These are phyloP conservation scores for Neodiprion virginianus DNA, from an alignment of 1,140 invertebrate genomes.

Conservation along the genomic window DNA sequence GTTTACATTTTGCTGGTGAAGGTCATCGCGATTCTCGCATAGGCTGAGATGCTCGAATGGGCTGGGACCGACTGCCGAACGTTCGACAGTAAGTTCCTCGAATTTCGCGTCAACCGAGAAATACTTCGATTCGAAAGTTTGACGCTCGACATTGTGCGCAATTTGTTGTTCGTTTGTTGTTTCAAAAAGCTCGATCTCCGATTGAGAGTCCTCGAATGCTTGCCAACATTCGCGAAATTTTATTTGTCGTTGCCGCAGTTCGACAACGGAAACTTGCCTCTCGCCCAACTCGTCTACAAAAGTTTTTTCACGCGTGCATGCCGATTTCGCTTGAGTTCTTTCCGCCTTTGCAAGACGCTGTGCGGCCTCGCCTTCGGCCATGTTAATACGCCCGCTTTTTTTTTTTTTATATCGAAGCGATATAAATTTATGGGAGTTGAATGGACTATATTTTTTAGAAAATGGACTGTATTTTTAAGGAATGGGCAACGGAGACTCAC, in stretches of 20 bases:
- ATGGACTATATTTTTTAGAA: background rate
- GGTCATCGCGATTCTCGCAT: too few species aligned
- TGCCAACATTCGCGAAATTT: conserved; percentile 11
- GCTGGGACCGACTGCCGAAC: too few species aligned
- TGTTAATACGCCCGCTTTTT: background rate
- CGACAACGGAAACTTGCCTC: background rate
- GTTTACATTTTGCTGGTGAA: too few species aligned
- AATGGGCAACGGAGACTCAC: conserved; percentile 16
- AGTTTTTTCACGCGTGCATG: conserved; percentile 7
- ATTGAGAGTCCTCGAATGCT: conserved; percentile 3
- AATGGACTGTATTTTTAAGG: conserved; percentile 10
- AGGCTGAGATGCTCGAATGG: too few species aligned
- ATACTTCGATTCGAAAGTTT: background rate
- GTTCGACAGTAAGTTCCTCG: too few species aligned
- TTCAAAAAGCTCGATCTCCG: conserved; percentile 3
- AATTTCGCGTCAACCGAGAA: too few species aligned
- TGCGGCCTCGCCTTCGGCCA: background rate
- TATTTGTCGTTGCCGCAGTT: background rate
- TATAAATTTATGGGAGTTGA: background rate
- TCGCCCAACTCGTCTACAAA: background rate
- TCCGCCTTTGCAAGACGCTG: background rate
- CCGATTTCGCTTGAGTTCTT: background rate
- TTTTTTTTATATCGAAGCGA: background rate
- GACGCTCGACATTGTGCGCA: background rate
- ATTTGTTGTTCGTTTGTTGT: background rate